Conservation (phyloP, 2,113 vertebrate genomes). For the Eleginops maclovinus region DNA sequence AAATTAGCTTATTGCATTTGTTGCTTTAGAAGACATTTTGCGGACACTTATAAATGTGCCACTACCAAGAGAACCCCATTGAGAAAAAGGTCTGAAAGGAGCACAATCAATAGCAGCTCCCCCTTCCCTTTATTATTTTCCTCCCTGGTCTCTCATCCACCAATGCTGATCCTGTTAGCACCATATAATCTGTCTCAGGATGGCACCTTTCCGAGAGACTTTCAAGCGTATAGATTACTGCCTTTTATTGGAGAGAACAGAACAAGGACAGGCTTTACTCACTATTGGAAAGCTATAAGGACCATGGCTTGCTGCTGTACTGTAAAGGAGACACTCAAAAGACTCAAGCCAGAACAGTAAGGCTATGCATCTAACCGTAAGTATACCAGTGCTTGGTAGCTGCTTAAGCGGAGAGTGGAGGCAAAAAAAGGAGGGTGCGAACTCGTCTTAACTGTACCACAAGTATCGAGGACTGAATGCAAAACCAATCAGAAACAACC, state of each 20-base stretch:
- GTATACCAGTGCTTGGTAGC: neutral
- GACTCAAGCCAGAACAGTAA: slow-evolving; percentile 6
- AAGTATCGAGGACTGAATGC: no score
- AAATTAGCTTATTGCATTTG: neutral
- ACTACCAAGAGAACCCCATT: slow-evolving; percentile 21
- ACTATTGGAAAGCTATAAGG: slow-evolving; percentile 49
- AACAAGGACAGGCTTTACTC: slow-evolving; percentile 49
- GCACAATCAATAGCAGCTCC: slow-evolving; percentile 71
- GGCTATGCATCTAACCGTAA: slow-evolving; percentile 27
- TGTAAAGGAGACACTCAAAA: slow-evolving; percentile 35
- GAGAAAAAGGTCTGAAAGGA: slow-evolving; percentile 58
- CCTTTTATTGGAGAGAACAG: slow-evolving; percentile 63
- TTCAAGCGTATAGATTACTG: slow-evolving; percentile 61
- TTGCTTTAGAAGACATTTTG: neutral
- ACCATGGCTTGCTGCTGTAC: slow-evolving; percentile 16
- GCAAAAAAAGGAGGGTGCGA: neutral
- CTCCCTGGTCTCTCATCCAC: slow-evolving; percentile 62
- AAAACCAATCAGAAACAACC: neutral
- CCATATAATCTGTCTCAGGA: slow-evolving; percentile 77
- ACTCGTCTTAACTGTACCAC: neutral
- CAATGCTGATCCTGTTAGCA: slow-evolving; percentile 74
- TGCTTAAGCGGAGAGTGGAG: slow-evolving; percentile 5
- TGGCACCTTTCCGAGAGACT: slow-evolving; percentile 67
- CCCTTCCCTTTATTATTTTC: slow-evolving; percentile 59
- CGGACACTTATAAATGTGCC: neutral